Conservation (phyloP, 2,797 vertebrate species). For the Pitangus sulphuratus region DNA sequence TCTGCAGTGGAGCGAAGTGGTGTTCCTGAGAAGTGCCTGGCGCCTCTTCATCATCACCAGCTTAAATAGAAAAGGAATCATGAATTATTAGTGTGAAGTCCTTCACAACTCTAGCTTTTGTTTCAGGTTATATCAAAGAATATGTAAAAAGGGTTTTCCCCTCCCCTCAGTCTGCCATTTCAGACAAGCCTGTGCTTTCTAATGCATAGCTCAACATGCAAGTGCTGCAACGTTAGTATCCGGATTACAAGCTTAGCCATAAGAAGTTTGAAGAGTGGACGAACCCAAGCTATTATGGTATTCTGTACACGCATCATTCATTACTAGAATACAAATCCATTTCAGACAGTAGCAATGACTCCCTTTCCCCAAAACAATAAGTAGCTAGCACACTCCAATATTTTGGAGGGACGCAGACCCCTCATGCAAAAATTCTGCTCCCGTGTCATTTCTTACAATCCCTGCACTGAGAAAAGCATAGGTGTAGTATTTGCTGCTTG, state of each 20-base stretch:
- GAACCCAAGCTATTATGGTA: background rate
- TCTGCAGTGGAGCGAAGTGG: slow-evolving; percentile 32
- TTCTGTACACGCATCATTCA: background rate
- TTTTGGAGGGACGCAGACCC: background rate
- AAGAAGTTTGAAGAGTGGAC: background rate
- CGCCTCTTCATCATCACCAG: slow-evolving; percentile 72
- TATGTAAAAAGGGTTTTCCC: background rate
- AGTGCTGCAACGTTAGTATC: background rate
- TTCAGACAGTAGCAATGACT: background rate
- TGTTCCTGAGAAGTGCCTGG: slow-evolving; percentile 69
- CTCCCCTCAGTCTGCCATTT: background rate
- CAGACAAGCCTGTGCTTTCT: background rate
- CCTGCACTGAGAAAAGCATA: background rate
- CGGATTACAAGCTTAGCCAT: background rate
- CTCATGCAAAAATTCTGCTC: background rate
- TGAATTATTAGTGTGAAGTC: slow-evolving; percentile 27
- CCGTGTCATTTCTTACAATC: background rate
- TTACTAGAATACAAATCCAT: background rate
- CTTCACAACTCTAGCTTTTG: background rate
- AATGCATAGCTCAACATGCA: background rate
- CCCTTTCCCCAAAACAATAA: background rate
- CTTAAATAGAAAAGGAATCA: slow-evolving; percentile 73
- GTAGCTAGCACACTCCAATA: background rate
- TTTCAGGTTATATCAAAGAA: slow-evolving; percentile 4
- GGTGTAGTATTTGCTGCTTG: background rate